These are phyloP conservation scores for Lithobates sylvaticus DNA, from an alignment of 2,797 vertebrate genomes.

Conservation along the genomic window DNA sequence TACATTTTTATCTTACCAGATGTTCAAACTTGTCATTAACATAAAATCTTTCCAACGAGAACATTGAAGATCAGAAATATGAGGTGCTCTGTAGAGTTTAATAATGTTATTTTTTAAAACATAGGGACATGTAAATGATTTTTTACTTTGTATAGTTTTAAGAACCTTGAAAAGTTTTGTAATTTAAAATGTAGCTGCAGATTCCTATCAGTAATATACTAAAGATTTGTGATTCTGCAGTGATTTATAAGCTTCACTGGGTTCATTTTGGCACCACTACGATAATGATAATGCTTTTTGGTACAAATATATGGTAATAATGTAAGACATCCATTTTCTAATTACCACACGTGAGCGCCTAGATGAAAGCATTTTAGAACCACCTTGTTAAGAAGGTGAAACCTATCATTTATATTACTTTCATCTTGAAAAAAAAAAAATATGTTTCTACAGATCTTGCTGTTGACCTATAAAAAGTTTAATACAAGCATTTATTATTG, in stretches of 20 bases:
- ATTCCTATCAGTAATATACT: conserved; percentile 19
- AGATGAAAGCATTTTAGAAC: conserved; percentile 5
- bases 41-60: background rate
- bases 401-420: conserved; percentile 10
- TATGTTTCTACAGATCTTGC: background rate
- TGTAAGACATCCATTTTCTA: conserved; percentile 41
- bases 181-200: background rate
- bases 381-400: conserved; percentile 36
- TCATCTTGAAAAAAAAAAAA: background rate
- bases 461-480: background rate
- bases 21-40: background rate
- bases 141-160: background rate
- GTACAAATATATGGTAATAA: conserved; percentile 21
- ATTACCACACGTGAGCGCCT: conserved; percentile 20
- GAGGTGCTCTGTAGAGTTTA: background rate
- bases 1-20: background rate
- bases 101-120: background rate
- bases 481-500: no score
- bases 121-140: no score
- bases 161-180: conserved; percentile 8
- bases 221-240: background rate
- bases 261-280: conserved; percentile 27
- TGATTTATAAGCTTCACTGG: conserved; percentile 31
- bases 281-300: conserved; percentile 27
- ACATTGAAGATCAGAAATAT: background rate